Percentiles rank a stretch among this genome's conserved stretches.
These are phyloP conservation scores for Decapterus maruadsi DNA, from an alignment of 2,797 vertebrate genomes.

Conservation along the genomic window DNA sequence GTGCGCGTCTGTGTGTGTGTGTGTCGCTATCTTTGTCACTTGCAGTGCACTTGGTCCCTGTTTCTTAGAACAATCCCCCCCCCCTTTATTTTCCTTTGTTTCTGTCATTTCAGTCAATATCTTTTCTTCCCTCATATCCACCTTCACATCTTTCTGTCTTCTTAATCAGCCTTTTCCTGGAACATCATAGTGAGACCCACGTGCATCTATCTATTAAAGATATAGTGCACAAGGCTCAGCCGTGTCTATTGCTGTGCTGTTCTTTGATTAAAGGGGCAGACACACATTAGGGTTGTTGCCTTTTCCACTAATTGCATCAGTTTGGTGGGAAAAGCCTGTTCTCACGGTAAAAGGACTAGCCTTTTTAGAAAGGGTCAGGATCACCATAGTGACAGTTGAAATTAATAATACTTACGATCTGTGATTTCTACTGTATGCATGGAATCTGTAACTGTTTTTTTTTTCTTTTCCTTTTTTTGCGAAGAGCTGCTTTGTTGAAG, in stretches of 20 bases:
- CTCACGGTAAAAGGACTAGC: no score
- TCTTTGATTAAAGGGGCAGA: not conserved
- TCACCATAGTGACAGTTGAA: no score
- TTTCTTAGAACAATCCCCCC: slow-evolving; percentile 43
- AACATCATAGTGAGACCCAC: not conserved
- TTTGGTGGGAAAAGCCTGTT: no score
- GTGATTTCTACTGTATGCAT: no score
- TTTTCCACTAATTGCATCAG: not conserved
- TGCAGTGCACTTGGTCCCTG: slow-evolving; percentile 31
- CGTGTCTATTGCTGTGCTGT: not conserved
- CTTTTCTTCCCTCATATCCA: not conserved
- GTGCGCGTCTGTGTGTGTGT: slow-evolving; percentile 13
- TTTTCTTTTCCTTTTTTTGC: no score
- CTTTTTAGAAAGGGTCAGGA: no score
- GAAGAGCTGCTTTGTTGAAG: no score
- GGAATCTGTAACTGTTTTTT: no score
- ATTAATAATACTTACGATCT: no score
- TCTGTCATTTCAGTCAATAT: slow-evolving; percentile 5
- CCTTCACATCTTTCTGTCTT: not conserved
- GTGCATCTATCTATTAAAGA: no score
- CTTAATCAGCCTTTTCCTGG: not conserved
- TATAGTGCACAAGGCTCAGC: no score
- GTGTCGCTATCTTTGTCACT: slow-evolving; percentile 58
- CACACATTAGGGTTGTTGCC: not conserved
- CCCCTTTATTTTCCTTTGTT: slow-evolving; percentile 3